A percentile compares a stretch with the other conserved stretches of the same genome.
Conservation (phyloP, 1,140 invertebrate species). For the Drosophila orena region DNA sequence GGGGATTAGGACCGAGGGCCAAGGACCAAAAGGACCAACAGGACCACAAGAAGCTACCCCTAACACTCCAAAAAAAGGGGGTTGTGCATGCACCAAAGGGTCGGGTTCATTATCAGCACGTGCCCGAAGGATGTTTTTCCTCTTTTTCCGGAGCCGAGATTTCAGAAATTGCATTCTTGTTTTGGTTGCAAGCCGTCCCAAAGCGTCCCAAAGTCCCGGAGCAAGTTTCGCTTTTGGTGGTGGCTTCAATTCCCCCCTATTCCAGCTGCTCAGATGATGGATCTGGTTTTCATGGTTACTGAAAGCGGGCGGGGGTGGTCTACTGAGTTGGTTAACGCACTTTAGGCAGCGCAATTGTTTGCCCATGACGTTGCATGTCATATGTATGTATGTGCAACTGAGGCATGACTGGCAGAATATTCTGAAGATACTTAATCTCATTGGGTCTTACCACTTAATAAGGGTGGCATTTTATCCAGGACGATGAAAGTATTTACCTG, state of each 20-base stretch:
- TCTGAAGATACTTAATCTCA: constrained; percentile 26
- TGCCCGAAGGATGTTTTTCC: constrained; percentile 56
- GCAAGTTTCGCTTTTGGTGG: constrained; percentile 45
- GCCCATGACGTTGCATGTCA: constrained; percentile 42
- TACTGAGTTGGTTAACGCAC: constrained; percentile 27
- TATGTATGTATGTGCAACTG: constrained; percentile 25
- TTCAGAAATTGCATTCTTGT: constrained; percentile 75
- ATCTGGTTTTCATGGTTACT: constrained; percentile 31
- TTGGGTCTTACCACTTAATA: constrained; percentile 12
- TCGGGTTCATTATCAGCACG: constrained; percentile 77
- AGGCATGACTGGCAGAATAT: constrained; percentile 36
- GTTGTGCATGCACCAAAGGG: constrained; percentile 53
- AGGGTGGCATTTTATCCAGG: constrained; percentile 12
- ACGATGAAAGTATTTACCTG: constrained; percentile 56
- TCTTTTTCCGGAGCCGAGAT: constrained; percentile 62
- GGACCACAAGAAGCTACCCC: constrained; percentile 38
- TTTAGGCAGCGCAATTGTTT: constrained; percentile 23
- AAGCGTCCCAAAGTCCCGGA: constrained; percentile 7
- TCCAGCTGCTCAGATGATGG: constrained; percentile 41
- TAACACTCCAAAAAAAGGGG: constrained; percentile 34
- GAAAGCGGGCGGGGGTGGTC: constrained; percentile 1
- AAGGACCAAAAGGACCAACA: neutral
- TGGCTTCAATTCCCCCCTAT: constrained; percentile 34
- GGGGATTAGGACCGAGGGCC: constrained; percentile 45
- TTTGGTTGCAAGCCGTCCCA: constrained; percentile 59